These are phyloP conservation scores for Laodelphax striatellus DNA, from an alignment of 1,140 invertebrate genomes.

Conservation along the genomic window DNA sequence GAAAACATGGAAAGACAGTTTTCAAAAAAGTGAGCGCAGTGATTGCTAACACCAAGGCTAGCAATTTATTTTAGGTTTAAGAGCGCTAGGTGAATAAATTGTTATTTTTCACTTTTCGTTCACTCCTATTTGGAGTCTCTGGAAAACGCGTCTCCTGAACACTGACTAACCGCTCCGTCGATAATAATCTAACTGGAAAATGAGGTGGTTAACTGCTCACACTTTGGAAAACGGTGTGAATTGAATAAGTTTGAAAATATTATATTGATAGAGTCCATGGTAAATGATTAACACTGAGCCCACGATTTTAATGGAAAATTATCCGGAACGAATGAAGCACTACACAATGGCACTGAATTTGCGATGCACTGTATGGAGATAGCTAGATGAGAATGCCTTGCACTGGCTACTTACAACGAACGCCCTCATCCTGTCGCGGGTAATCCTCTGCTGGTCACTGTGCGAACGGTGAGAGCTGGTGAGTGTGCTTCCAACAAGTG, in stretches of 20 bases:
- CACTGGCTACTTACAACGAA: not conserved
- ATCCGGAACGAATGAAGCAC: not conserved
- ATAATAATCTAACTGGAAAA: no score
- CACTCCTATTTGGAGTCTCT: no score
- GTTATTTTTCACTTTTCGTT: no score
- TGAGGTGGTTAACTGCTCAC: no score
- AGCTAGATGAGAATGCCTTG: not conserved
- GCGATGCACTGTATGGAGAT: not conserved
- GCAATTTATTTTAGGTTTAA: no score
- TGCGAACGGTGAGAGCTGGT: not conserved
- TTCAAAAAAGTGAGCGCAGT: no score
- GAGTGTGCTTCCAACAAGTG: not conserved
- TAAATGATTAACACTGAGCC: not conserved
- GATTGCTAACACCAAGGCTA: no score
- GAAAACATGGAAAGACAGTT: no score
- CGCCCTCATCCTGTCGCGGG: not conserved
- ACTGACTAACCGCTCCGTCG: no score
- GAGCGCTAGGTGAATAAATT: no score
- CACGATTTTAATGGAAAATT: not conserved
- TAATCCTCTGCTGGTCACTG: not conserved
- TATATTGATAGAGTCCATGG: not conserved
- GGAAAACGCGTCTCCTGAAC: no score
- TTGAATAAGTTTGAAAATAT: not conserved
- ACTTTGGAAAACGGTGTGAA: no score
- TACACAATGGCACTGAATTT: not conserved